These are phyloP conservation scores for Cephus cinctus DNA, from an alignment of 1,140 invertebrate genomes.

Conservation along the genomic window DNA sequence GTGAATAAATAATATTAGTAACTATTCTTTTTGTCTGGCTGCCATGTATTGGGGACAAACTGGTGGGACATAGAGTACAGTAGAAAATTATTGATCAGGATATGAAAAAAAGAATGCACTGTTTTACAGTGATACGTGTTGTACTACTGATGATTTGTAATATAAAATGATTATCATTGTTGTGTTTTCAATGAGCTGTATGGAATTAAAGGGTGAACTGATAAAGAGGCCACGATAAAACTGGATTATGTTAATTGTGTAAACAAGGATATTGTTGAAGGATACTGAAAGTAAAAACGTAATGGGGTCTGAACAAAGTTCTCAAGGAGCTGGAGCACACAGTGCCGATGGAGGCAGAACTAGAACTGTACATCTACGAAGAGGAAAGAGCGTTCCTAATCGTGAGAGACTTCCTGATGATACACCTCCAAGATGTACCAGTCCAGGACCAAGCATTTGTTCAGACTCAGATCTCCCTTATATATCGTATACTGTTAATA, in stretches of 20 bases:
- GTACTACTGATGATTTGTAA: too few species aligned
- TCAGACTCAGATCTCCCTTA: conserved; percentile 90
- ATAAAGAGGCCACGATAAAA: not conserved
- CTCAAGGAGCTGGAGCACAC: conserved; percentile 42
- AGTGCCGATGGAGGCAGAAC: conserved; percentile 28
- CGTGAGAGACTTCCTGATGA: conserved; percentile 52
- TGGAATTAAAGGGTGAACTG: not conserved
- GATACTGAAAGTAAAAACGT: not conserved
- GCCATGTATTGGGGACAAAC: too few species aligned
- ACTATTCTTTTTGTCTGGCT: too few species aligned
- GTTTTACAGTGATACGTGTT: too few species aligned
- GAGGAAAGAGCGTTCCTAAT: conserved; percentile 62
- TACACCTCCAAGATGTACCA: conserved; percentile 66
- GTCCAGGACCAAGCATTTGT: conserved; percentile 83
- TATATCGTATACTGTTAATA: conserved; percentile 90
- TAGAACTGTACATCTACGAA: conserved; percentile 44
- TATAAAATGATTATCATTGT: too few species aligned
- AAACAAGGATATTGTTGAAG: not conserved
- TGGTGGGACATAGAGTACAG: too few species aligned
- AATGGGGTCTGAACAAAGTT: conserved; percentile 65
- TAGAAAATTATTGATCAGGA: too few species aligned
- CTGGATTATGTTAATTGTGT: not conserved
- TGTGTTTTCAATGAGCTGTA: too few species aligned
- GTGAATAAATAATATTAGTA: too few species aligned
- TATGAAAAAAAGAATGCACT: too few species aligned